Evolutionary conservation across 2,113 vertebrate genomes (phyloP), one percentile per base, ranked within the genome.

Genomic region (Muscicapa adusta): DNA sequence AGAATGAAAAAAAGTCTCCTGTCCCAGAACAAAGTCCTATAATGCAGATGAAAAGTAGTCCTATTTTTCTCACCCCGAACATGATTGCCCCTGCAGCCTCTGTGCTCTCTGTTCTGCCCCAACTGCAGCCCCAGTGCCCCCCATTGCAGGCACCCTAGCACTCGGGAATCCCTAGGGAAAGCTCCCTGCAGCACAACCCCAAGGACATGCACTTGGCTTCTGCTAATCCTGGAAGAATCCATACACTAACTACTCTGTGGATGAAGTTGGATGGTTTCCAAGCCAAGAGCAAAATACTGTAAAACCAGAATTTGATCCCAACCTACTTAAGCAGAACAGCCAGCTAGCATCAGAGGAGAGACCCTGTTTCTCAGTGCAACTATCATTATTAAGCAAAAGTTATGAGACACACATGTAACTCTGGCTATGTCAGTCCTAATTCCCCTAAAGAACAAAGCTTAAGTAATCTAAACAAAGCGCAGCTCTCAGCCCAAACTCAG

Each of bases 241-340:
- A 40, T 4, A 5, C 1, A 4, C 9, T 15, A 3, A 0, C 0
- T 50, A 36, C 5, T 45, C 40, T 2, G 4, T 3, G 5, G 10
- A 45, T 16, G 12, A 67, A 31, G 14, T 1, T 6, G 38, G 54
- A 38, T 14, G 8, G 36, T 14, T 31, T 51, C 56, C 18, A 33
- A 38, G 2, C 3, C 36, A 51, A 51, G 9, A 31, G 10, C 6
- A 72, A 75, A 71, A 45, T 9, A 50, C 6, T 10, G 10, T 56
- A 36, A 40, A 76, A 25, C 8, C 6, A 8, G 3, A 23, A 18
- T 17, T n/a, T 60, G 3, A 13, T 8, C 45, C 26, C 50, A 38
- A 10, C 8, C 10, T 24, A 2, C 15, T 42, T 33, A 25, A 29
- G 10, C 50, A 31, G 0, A 63, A 56, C 14, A 67, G 38, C 14